Conservation (phyloP, 2,888 invertebrate genomes). For the Leistus spinibarbis region DNA sequence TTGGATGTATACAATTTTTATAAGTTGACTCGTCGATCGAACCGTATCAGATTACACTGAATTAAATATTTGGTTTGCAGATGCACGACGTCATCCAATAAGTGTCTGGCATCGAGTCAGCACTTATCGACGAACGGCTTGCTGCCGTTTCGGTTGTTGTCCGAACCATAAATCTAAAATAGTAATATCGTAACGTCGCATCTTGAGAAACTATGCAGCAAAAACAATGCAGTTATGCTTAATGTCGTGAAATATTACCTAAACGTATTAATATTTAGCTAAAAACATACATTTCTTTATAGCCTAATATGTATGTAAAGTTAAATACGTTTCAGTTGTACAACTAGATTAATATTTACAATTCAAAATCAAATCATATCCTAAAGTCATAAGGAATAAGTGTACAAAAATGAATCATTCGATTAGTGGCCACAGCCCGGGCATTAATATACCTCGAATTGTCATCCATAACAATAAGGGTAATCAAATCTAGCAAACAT, state of each 20-base stretch:
- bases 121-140: not conserved
- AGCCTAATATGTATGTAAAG: not conserved
- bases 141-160: not conserved
- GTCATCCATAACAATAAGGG: slow-evolving; percentile 20
- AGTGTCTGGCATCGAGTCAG: not conserved
- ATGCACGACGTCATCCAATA: not conserved
- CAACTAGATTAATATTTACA: too few relatives aligned
- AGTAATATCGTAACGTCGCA: slow-evolving; percentile 9
- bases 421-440: not conserved
- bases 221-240: slow-evolving; percentile 26
- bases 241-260: slow-evolving; percentile 23
- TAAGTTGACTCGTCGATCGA: slow-evolving; percentile 1
- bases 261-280: not conserved
- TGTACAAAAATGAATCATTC: not conserved
- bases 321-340: too few relatives aligned
- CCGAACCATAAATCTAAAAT: slow-evolving; percentile 12
- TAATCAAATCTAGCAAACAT: slow-evolving; percentile 12
- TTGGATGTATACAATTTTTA: slow-evolving; percentile 6
- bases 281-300: not conserved
- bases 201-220: slow-evolving; percentile 3
- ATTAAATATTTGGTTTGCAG: slow-evolving; percentile 30
- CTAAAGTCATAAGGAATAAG: not conserved
- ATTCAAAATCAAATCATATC: not conserved
- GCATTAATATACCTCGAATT: slow-evolving; percentile 13
- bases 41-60: slow-evolving; percentile 22